Evolutionary conservation across 2,797 vertebrate genomes (phyloP).

Genomic region (Tarsius wallacei): DNA sequence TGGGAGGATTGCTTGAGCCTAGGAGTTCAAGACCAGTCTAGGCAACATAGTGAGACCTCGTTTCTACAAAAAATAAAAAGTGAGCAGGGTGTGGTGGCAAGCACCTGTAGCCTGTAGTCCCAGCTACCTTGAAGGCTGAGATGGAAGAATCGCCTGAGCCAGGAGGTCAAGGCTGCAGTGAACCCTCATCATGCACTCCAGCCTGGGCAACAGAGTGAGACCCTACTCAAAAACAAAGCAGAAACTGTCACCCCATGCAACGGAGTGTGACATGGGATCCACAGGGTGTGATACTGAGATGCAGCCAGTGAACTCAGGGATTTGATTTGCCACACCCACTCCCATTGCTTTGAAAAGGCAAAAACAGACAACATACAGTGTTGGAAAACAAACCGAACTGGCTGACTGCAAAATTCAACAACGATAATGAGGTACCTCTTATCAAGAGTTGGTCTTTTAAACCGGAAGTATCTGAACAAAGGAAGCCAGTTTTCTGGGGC

Average conservation of each 20-base stretch:
- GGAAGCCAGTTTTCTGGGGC: conserved; percentile 55
- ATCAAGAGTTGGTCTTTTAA: conserved; percentile 67
- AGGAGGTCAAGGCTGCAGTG: too few species aligned
- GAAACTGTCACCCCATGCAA: background rate
- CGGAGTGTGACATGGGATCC: background rate
- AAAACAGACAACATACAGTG: conserved; percentile 33
- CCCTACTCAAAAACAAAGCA: background rate
- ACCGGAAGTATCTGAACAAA: conserved; percentile 70
- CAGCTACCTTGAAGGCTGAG: too few species aligned
- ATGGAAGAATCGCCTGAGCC: too few species aligned
- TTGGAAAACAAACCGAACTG: conserved; percentile 73
- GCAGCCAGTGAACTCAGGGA: background rate
- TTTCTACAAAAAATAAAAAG: too few species aligned
- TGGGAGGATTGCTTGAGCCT: too few species aligned
- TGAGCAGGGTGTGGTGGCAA: too few species aligned
- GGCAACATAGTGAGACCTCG: too few species aligned
- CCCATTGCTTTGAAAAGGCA: conserved; percentile 53
- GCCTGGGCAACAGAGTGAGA: too few species aligned
- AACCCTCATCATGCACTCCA: too few species aligned
- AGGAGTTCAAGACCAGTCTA: too few species aligned
- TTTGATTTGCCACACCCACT: background rate
- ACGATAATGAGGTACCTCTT: conserved; percentile 62
- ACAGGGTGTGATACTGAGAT: background rate
- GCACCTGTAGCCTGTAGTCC: too few species aligned
- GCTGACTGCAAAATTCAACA: conserved; percentile 71